A percentile compares a stretch with the other conserved stretches of the same genome.
Evolutionary conservation across 2,797 vertebrate genomes (phyloP).

Genomic region (Sparidentex hasta): DNA sequence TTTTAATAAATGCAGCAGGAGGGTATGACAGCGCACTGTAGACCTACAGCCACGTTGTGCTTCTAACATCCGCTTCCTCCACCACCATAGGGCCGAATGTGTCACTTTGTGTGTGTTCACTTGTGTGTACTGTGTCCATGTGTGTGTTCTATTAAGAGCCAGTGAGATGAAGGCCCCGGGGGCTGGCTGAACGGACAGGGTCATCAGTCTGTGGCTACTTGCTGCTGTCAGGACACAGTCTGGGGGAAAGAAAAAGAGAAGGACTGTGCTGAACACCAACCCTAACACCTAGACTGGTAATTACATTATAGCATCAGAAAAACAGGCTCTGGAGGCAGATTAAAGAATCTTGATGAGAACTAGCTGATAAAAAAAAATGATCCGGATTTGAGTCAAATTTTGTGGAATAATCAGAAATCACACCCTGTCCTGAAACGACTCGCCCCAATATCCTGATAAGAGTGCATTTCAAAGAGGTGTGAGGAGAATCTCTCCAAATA

Average conservation of each 20-base stretch:
- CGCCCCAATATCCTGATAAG: not conserved
- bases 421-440: constrained; percentile 11
- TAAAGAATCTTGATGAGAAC: not conserved
- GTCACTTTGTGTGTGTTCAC: constrained; percentile 4
- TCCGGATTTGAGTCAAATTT: not conserved
- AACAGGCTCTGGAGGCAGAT: constrained; percentile 18
- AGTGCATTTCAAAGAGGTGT: constrained; percentile 46
- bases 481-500: constrained; percentile 7
- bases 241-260: constrained; percentile 13
- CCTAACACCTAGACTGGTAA: constrained; percentile 29
- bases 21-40: not conserved
- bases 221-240: constrained; percentile 58
- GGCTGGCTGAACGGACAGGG: constrained; percentile 66
- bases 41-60: not conserved
- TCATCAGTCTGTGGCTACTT: constrained; percentile 77
- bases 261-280: constrained; percentile 11
- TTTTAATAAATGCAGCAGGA: not conserved
- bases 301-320: not conserved
- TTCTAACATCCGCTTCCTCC: not conserved
- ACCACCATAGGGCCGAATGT: not conserved
- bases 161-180: constrained; percentile 67
- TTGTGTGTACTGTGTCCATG: constrained; percentile 9
- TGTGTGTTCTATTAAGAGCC: constrained; percentile 62
- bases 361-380: not conserved
- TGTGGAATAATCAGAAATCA: constrained; percentile 6